These are phyloP conservation scores for Sebastes schlegelii DNA, from an alignment of 2,113 vertebrate species.

Conservation along the genomic window DNA sequence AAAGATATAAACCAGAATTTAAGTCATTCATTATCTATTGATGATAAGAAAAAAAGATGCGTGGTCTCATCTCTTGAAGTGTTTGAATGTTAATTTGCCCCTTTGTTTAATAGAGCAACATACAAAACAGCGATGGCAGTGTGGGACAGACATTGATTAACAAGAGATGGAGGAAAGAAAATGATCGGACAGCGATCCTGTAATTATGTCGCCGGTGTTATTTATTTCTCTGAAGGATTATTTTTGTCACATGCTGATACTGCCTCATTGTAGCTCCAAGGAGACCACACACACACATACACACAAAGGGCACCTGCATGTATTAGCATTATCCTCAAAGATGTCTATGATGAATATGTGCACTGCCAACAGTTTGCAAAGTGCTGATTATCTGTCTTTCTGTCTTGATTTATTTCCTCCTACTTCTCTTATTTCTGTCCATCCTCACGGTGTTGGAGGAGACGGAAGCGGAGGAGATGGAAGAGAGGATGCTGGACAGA, in stretches of 20 bases:
- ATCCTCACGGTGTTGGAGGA: slow-evolving; percentile 7
- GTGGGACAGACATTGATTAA: slow-evolving; percentile 29
- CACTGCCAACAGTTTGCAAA: neutral
- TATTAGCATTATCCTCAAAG: slow-evolving; percentile 11
- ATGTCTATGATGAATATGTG: neutral
- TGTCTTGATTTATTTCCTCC: neutral
- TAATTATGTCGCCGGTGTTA: slow-evolving; percentile 38
- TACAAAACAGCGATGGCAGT: neutral
- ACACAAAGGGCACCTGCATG: neutral
- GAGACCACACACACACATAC: slow-evolving; percentile 4
- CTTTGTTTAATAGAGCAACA: slow-evolving; percentile 3
- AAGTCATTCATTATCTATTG: neutral
- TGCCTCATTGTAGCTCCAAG: slow-evolving; percentile 20
- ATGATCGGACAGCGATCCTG: neutral
- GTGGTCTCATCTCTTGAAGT: neutral
- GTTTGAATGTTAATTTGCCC: slow-evolving; percentile 8
- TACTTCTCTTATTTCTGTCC: neutral
- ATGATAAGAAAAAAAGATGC: neutral
- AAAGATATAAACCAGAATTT: neutral
- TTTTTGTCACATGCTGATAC: slow-evolving; percentile 42
- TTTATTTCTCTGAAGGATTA: slow-evolving; percentile 40
- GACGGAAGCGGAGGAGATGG: too few relatives aligned
- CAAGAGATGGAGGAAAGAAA: slow-evolving; percentile 20
- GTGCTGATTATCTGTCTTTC: neutral
- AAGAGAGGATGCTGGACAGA: slow-evolving; percentile 9